phyloP scores from a whole-genome alignment of 2,888 invertebrate species.

The Ochropleura plecta region DNA sequence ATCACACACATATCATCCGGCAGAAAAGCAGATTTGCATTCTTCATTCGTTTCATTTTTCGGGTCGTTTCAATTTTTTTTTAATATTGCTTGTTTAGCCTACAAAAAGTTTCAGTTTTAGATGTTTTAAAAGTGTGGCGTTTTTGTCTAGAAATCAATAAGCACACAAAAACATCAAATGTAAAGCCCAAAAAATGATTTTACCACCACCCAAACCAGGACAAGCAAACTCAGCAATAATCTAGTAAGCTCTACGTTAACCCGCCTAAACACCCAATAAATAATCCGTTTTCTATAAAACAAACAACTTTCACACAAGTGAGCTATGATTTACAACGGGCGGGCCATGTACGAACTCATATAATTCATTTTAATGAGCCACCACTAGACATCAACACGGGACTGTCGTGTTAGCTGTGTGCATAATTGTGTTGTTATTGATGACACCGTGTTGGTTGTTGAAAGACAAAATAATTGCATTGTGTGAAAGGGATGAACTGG shows the following conservation, averaged over 20 bases:
- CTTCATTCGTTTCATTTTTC: background rate
- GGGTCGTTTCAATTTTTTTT: background rate
- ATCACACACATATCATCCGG: too few relatives aligned
- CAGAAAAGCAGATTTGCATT: background rate
- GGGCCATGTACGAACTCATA: constrained; percentile 53
- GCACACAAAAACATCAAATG: background rate
- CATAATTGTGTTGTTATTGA: constrained; percentile 56
- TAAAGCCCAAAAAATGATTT: background rate
- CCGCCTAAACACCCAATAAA: constrained; percentile 26
- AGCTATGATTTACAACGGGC: constrained; percentile 55
- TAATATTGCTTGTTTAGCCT: background rate
- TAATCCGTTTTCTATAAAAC: constrained; percentile 46
- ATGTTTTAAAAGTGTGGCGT: background rate
- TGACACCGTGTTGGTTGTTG: constrained; percentile 45
- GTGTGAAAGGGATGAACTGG: background rate
- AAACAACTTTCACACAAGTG: constrained; percentile 42
- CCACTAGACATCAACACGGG: constrained; percentile 59
- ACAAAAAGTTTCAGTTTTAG: background rate
- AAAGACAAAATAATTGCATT: constrained; percentile 17
- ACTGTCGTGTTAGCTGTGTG: constrained; percentile 52
- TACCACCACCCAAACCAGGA: background rate
- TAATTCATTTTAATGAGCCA: constrained; percentile 69
- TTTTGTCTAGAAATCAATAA: background rate
- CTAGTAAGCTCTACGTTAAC: background rate
- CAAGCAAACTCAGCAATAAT: background rate